Percentiles rank a stretch among this genome's conserved stretches.
These are phyloP conservation scores for Neomonachus schauinslandi DNA, from an alignment of 2,113 vertebrate species.

Conservation along the genomic window DNA sequence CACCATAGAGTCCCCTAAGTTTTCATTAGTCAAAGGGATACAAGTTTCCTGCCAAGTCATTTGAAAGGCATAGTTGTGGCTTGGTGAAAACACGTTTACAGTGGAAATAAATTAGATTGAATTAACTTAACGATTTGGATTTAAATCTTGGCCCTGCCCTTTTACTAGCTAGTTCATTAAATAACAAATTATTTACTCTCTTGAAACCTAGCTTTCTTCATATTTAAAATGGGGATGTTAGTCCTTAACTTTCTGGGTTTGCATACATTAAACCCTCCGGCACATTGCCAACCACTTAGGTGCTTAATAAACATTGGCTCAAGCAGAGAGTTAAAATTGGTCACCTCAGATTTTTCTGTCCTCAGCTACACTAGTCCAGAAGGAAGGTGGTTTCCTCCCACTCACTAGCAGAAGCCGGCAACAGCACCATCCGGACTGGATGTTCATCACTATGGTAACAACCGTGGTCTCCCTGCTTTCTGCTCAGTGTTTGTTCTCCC, in stretches of 20 bases:
- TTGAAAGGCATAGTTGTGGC: background rate
- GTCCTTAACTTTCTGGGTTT: background rate
- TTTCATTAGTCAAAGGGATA: background rate
- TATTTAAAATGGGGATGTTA: background rate
- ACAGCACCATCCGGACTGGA: conserved; percentile 22
- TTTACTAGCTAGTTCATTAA: background rate
- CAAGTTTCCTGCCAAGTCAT: background rate
- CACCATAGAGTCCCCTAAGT: background rate
- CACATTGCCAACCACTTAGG: background rate
- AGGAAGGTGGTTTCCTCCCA: conserved; percentile 49
- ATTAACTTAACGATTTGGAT: background rate
- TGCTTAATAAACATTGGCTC: background rate
- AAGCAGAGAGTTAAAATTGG: conserved; percentile 5
- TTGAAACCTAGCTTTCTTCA: conserved; percentile 19
- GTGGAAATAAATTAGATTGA: background rate
- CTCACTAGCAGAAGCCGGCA: background rate
- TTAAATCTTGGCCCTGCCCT: background rate
- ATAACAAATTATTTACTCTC: background rate
- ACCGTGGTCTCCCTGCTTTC: conserved; percentile 26
- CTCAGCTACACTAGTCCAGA: conserved; percentile 14
- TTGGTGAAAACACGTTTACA: background rate
- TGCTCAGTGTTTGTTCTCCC: conserved; percentile 53
- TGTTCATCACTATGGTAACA: conserved; percentile 80
- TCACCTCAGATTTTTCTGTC: conserved; percentile 27
- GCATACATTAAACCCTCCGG: background rate